A percentile compares a stretch with the other conserved stretches of the same genome.
Conservation (phyloP, 1,140 invertebrate species). For the Dendrolimus kikuchii region DNA sequence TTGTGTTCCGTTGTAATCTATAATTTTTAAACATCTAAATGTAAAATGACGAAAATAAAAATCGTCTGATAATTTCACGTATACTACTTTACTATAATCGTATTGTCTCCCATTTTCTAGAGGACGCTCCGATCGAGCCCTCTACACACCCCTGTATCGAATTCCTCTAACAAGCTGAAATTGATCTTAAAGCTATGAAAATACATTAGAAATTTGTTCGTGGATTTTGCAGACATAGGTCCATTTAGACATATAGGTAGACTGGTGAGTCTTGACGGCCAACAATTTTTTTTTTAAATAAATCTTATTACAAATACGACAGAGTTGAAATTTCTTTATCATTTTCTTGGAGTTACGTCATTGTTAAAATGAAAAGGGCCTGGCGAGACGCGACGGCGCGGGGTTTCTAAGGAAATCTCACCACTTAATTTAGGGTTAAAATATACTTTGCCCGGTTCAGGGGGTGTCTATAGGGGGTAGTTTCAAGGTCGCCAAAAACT, state of each 20-base stretch:
- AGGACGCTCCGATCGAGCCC: slow-evolving; percentile 52
- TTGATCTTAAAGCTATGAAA: slow-evolving; percentile 3
- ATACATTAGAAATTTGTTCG: slow-evolving; percentile 11
- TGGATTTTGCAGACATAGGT: too few species aligned
- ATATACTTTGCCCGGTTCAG: slow-evolving; percentile 39
- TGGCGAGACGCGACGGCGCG: slow-evolving; percentile 54
- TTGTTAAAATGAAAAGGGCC: neutral
- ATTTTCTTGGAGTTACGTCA: neutral
- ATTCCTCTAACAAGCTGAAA: slow-evolving; percentile 9
- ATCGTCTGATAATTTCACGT: slow-evolving; percentile 3
- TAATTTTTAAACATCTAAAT: neutral
- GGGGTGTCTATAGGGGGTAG: slow-evolving; percentile 7
- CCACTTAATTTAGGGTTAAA: slow-evolving; percentile 54
- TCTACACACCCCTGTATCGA: slow-evolving; percentile 39
- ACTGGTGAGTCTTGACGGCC: too few species aligned
- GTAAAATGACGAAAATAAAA: too few species aligned
- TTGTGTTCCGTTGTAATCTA: slow-evolving; percentile 16
- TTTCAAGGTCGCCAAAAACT: slow-evolving; percentile 33
- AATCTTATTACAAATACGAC: neutral
- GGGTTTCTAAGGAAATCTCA: slow-evolving; percentile 32
- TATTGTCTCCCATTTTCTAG: slow-evolving; percentile 62
- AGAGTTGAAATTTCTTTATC: slow-evolving; percentile 2
- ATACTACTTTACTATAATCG: slow-evolving; percentile 52
- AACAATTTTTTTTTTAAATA: too few species aligned
- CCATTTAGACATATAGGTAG: too few species aligned